phyloP scores from a whole-genome alignment of 2,888 invertebrate species.

The Ormia ochracea region DNA sequence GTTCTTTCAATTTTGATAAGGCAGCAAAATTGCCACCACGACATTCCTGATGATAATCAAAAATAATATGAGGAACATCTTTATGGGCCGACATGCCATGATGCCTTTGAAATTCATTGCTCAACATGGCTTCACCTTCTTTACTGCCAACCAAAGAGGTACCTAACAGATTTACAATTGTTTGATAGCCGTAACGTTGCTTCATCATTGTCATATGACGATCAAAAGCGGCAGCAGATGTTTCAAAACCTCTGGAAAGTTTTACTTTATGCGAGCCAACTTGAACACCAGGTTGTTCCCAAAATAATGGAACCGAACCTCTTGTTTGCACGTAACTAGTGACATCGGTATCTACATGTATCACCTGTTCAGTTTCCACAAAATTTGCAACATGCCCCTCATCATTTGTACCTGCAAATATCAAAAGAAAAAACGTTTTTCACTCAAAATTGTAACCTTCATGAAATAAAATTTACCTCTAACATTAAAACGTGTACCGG shows the following conservation, averaged over 20 bases:
- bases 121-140: slow-evolving; percentile 97
- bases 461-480: slow-evolving; percentile 79
- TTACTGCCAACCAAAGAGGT: slow-evolving; percentile 94
- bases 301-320: slow-evolving; percentile 98
- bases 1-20: slow-evolving; percentile 87
- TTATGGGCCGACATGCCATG: slow-evolving; percentile 88
- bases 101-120: slow-evolving; percentile 91
- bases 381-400: slow-evolving; percentile 99
- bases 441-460: neutral
- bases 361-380: slow-evolving; percentile 99
- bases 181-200: slow-evolving; percentile 92
- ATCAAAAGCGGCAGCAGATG: slow-evolving; percentile 94
- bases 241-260: slow-evolving; percentile 95
- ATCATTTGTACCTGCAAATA: slow-evolving; percentile 89
- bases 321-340: slow-evolving; percentile 94
- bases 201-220: slow-evolving; percentile 91
- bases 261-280: slow-evolving; percentile 99
- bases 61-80: slow-evolving; percentile 92
- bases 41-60: slow-evolving; percentile 97
- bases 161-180: slow-evolving; percentile 94
- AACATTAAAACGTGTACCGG: slow-evolving; percentile 98
- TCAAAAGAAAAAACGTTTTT: neutral
- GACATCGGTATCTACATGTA: slow-evolving; percentile 92
- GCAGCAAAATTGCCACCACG: slow-evolving; percentile 88
- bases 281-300: slow-evolving; percentile 99